These are phyloP conservation scores for Nixonia krombeini DNA, from an alignment of 1,140 invertebrate species.

Conservation along the genomic window DNA sequence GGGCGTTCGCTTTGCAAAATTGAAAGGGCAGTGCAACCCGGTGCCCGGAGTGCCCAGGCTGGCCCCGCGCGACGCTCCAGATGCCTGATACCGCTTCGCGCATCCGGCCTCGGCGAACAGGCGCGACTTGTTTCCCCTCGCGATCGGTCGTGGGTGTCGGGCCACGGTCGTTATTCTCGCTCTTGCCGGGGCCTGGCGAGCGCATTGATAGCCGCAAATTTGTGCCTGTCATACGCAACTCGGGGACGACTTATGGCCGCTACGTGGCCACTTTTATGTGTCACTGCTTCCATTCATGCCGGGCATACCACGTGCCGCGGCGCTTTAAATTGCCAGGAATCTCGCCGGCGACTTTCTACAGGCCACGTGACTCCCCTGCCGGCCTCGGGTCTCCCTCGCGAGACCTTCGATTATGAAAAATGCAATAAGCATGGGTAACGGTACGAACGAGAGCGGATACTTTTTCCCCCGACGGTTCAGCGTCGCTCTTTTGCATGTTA, in stretches of 20 bases:
- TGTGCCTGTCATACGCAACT: constrained; percentile 23
- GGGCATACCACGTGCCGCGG: background rate
- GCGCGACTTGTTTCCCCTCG: constrained; percentile 16
- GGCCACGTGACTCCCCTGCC: too few species aligned
- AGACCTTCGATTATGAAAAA: too few species aligned
- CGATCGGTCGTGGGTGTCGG: constrained; percentile 28
- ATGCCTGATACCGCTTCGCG: constrained; percentile 28
- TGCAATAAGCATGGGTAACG: too few species aligned
- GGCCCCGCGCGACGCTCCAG: constrained; percentile 19
- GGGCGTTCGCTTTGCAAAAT: constrained; percentile 17
- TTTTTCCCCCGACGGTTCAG: too few species aligned
- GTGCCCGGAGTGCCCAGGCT: constrained; percentile 4
- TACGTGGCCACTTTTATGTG: background rate
- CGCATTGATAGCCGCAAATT: constrained; percentile 35
- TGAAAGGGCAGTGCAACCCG: constrained; percentile 9
- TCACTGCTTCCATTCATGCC: background rate
- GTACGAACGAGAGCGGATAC: too few species aligned
- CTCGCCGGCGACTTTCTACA: too few species aligned
- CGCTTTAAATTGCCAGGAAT: background rate
- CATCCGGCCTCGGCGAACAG: constrained; percentile 23
- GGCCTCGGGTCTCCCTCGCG: too few species aligned
- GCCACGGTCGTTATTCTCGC: constrained; percentile 19
- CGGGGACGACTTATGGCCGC: background rate
- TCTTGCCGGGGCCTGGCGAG: constrained; percentile 10
- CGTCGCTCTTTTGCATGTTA: too few species aligned